phyloP scores from a whole-genome alignment of 2,113 vertebrate genomes.

The Elachura formosa region DNA sequence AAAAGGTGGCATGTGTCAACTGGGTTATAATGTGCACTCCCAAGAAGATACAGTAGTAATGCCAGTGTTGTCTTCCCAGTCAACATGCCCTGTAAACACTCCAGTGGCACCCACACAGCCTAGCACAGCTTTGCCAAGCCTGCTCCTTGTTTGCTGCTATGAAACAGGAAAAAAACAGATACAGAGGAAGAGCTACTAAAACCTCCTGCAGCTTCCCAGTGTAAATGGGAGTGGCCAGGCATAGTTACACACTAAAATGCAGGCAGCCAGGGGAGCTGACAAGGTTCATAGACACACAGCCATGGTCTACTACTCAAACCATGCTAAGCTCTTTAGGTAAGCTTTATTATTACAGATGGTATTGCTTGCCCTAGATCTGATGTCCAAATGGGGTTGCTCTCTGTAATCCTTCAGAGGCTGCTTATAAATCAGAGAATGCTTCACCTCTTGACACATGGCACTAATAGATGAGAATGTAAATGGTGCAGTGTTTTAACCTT shows the following conservation, averaged over 20 bases:
- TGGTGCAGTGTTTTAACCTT: not conserved
- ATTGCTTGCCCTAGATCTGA: constrained; percentile 15
- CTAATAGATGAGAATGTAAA: constrained; percentile 4
- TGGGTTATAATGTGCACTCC: not conserved
- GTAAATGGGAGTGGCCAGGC: not conserved
- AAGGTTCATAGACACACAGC: not conserved
- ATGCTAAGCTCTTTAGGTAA: constrained; percentile 17
- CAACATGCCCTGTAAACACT: not conserved
- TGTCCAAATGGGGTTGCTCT: not conserved
- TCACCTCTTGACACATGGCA: not conserved
- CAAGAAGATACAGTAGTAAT: not conserved
- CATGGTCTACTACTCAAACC: not conserved
- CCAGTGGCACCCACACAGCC: not conserved
- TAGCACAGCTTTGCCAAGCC: not conserved
- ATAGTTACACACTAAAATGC: not conserved
- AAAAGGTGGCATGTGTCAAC: not conserved
- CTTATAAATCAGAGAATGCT: constrained; percentile 18
- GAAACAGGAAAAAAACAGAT: not conserved
- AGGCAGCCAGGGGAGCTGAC: not conserved
- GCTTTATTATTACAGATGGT: constrained; percentile 36
- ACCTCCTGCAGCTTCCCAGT: not conserved
- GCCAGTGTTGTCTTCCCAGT: not conserved
- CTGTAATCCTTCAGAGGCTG: constrained; percentile 38
- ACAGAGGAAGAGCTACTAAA: not conserved
- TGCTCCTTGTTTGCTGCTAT: not conserved